phyloP scores from a whole-genome alignment of 2,797 vertebrate species.

The Coranthus polyacanthus region DNA sequence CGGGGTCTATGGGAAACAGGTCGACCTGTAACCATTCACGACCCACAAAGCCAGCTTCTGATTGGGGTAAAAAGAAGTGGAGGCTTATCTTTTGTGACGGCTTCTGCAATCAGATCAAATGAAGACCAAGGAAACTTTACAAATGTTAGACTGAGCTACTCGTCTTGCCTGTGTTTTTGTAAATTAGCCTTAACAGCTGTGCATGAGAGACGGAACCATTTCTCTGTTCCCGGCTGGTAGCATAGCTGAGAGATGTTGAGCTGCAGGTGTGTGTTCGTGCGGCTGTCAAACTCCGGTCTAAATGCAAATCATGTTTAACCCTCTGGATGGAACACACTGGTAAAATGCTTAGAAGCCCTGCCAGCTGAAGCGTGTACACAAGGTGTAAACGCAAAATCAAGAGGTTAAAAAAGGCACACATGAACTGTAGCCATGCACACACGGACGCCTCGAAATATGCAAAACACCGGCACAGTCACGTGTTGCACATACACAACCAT shows the following conservation, averaged over 20 bases:
- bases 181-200: neutral
- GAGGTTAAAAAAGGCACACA: slow-evolving; percentile 49
- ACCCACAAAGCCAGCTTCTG: slow-evolving; percentile 33
- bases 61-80: neutral
- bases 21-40: slow-evolving; percentile 35
- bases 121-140: slow-evolving; percentile 6
- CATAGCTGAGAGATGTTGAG: neutral
- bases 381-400: slow-evolving; percentile 28
- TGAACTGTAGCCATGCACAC: slow-evolving; percentile 12
- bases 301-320: slow-evolving; percentile 43
- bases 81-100: slow-evolving; percentile 35
- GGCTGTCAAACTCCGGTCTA: slow-evolving; percentile 27
- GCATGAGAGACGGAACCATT: slow-evolving; percentile 15
- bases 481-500: slow-evolving; percentile 32
- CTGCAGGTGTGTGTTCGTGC: slow-evolving; percentile 22
- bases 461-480: slow-evolving; percentile 17
- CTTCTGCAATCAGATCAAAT: slow-evolving; percentile 42
- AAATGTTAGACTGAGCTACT: neutral
- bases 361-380: slow-evolving; percentile 28
- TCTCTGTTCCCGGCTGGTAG: neutral
- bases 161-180: slow-evolving; percentile 7
- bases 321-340: slow-evolving; percentile 23
- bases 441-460: slow-evolving; percentile 24
- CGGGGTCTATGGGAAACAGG: slow-evolving; percentile 11
- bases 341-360: slow-evolving; percentile 6